Evolutionary conservation across 2,888 invertebrate genomes (phyloP), one percentile per base, ranked within the genome.

Genomic region (Caenorhabditis sp.): DNA sequence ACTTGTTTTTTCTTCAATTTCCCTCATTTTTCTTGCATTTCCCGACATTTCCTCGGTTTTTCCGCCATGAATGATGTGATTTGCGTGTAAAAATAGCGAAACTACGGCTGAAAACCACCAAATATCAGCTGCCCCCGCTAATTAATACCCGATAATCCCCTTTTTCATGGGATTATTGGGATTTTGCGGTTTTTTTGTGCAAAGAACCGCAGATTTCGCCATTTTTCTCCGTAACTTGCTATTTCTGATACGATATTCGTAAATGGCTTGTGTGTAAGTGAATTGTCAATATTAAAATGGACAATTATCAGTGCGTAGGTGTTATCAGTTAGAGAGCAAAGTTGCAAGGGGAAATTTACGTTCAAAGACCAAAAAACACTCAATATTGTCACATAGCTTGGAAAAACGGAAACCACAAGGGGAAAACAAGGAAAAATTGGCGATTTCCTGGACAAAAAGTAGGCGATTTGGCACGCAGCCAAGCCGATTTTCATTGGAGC

Each of bases 381-480:
- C 13, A 40, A 40, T 11, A 6, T 40, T 40, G 11, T 40, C 32
- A 13, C 6, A 40, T n/a, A 62, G 56, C 26, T 40, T 24, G 11
- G 28, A 62, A 61, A 55, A 13, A 8, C 40, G 13, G 13, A 40
- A 40, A 40, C 40, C 40, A 13, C 13, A 11, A 13, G 22, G 28
- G 72, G 65, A 65, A 65, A 67, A 67, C 51, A 37, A 65, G 15
- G 60, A 51, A 65, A 74, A 74, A 60, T 28, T 20, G 26, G 8
- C 60, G 24, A 74, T 67, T 74, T 74, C 74, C 65, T 64, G 62
- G 51, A 58, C 44, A 72, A 56, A n/a, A n/a, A 51, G 15, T 2
- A 9, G 40, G 26, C 51, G 65, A 65, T 74, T 74, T 74, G 74
- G 74, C 74, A 67, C 8, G n/a, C 9, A 37, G 65, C 74, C 60